Percentiles rank a stretch among this genome's conserved stretches.
Evolutionary conservation across 2,888 invertebrate species (phyloP).

Genomic region (Spicauda simplicius): DNA sequence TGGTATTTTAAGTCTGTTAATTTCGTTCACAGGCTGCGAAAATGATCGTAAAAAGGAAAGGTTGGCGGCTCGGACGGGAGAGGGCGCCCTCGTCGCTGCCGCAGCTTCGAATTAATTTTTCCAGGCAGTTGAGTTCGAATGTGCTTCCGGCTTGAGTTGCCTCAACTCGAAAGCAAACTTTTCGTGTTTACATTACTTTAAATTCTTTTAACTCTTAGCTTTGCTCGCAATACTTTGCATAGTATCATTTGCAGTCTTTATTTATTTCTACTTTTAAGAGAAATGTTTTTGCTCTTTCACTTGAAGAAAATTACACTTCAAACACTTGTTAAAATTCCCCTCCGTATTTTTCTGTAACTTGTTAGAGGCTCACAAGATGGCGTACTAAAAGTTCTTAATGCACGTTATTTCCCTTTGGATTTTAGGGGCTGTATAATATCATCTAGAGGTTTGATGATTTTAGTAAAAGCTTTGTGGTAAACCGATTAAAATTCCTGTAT

Average conservation of each 20-base stretch:
- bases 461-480: constrained; percentile 7
- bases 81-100: constrained; percentile 54
- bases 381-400: constrained; percentile 38
- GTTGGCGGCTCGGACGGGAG: constrained; percentile 40
- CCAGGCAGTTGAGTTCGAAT: constrained; percentile 82
- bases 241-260: constrained; percentile 65
- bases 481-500: constrained; percentile 23
- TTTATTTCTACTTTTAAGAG: constrained; percentile 58
- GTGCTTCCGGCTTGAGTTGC: constrained; percentile 77
- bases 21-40: constrained; percentile 34
- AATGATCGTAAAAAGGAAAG: constrained; percentile 44
- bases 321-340: constrained; percentile 48
- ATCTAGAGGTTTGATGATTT: neutral
- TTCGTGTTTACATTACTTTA: constrained; percentile 81
- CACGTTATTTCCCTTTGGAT: constrained; percentile 26
- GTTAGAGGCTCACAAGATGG: constrained; percentile 40
- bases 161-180: constrained; percentile 80
- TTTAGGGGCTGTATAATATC: constrained; percentile 7
- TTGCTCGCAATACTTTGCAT: constrained; percentile 68
- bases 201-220: constrained; percentile 76
- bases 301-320: constrained; percentile 51
- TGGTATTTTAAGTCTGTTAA: constrained; percentile 35
- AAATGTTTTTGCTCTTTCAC: constrained; percentile 51
- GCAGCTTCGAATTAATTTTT: constrained; percentile 80
- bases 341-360: constrained; percentile 37